Conservation (phyloP, 2,113 vertebrate species). For the Mustelus asterias region DNA sequence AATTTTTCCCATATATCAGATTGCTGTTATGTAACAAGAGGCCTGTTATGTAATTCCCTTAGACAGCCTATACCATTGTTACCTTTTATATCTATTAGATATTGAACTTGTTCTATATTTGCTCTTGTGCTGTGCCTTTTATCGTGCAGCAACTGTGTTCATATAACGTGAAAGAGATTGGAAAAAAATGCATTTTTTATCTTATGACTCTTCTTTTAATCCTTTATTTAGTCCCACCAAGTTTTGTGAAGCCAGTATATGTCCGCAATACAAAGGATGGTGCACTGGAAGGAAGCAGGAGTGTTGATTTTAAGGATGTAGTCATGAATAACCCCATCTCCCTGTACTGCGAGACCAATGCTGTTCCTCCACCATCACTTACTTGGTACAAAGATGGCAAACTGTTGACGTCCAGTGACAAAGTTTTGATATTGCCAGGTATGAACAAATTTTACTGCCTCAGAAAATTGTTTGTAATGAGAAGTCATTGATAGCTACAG, state of each 20-base stretch:
- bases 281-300: slow-evolving; percentile 52
- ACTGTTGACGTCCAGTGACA: slow-evolving; percentile 70
- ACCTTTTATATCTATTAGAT: background rate
- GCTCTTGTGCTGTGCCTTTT: background rate
- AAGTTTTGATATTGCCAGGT: slow-evolving; percentile 84
- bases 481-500: background rate
- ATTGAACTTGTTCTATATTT: background rate
- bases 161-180: background rate
- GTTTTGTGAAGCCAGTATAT: slow-evolving; percentile 64
- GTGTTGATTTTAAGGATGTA: slow-evolving; percentile 69
- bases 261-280: slow-evolving; percentile 56
- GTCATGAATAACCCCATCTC: slow-evolving; percentile 84
- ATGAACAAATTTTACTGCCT: slow-evolving; percentile 28
- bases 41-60: background rate
- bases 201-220: background rate
- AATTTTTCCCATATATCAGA: background rate
- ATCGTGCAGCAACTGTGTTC: background rate
- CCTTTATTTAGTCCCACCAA: slow-evolving; percentile 75
- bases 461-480: background rate
- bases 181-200: background rate
- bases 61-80: background rate
- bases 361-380: slow-evolving; percentile 82
- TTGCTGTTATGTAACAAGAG: too few species aligned
- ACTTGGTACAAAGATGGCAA: slow-evolving; percentile 87
- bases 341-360: slow-evolving; percentile 85